A percentile compares a stretch with the other conserved stretches of the same genome.
Conservation (phyloP, 1,140 invertebrate genomes). For the Penaeus indicus region DNA sequence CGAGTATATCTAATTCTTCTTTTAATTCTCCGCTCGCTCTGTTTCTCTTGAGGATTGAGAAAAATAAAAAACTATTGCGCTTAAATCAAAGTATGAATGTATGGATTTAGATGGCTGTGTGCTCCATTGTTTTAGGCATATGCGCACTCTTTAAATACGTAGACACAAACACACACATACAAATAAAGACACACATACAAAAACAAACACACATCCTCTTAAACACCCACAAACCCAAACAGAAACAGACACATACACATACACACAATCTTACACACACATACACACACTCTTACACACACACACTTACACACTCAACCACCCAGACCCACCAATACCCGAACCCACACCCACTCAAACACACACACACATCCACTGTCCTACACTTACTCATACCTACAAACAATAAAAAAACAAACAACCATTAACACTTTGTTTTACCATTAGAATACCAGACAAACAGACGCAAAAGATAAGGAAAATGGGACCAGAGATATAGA, state of each 20-base stretch:
- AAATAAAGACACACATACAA: background rate
- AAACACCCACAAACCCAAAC: background rate
- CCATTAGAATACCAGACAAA: too few relatives aligned
- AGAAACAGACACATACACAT: background rate
- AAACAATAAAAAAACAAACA: background rate
- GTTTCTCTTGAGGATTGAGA: too few relatives aligned
- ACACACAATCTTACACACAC: background rate
- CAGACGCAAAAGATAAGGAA: too few relatives aligned
- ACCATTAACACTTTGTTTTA: too few relatives aligned
- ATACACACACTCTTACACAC: background rate
- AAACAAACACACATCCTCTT: background rate
- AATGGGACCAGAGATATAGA: too few relatives aligned
- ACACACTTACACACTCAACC: background rate
- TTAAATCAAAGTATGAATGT: background rate
- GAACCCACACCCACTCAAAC: background rate
- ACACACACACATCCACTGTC: constrained; percentile 1
- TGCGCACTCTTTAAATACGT: background rate
- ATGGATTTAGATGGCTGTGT: background rate
- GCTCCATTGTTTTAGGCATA: too few relatives aligned
- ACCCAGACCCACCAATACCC: background rate
- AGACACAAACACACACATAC: background rate
- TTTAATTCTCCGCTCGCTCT: too few relatives aligned
- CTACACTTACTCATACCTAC: background rate
- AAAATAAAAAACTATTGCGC: too few relatives aligned
- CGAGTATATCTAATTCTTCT: too few relatives aligned